Evolutionary conservation across 2,113 vertebrate genomes (phyloP).

Genomic region (Oryzias woworae): DNA sequence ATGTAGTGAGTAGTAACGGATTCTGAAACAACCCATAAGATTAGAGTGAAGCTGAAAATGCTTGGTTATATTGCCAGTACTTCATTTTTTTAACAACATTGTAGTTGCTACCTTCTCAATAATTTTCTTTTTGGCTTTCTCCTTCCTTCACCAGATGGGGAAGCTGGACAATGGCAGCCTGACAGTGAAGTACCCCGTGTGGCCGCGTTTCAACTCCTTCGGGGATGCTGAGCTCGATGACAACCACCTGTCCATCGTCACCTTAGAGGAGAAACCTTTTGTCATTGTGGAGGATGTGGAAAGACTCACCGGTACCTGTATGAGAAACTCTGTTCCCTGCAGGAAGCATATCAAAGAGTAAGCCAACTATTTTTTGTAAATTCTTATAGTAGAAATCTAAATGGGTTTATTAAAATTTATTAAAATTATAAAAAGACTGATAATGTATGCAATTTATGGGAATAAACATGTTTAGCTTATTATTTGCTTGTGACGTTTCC

Average conservation of each 20-base stretch:
- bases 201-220: constrained; percentile 94
- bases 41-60: too few relatives aligned
- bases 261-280: constrained; percentile 97
- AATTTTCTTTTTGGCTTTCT: neutral
- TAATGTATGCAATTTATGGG: too few relatives aligned
- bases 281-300: constrained; percentile 97
- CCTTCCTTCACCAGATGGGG: constrained; percentile 83
- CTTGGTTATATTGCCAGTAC: neutral
- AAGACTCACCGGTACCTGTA: constrained; percentile 92
- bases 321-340: constrained; percentile 95
- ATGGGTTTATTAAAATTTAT: too few relatives aligned
- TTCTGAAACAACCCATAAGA: too few relatives aligned
- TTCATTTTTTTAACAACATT: constrained; percentile 9
- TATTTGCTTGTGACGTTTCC: too few relatives aligned
- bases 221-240: constrained; percentile 90
- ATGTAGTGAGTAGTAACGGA: too few relatives aligned
- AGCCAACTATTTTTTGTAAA: constrained; percentile 49
- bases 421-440: too few relatives aligned
- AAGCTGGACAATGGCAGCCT: constrained; percentile 94
- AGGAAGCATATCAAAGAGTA: constrained; percentile 95
- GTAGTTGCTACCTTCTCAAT: neutral
- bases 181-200: constrained; percentile 91
- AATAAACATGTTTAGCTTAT: too few relatives aligned
- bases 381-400: too few relatives aligned
- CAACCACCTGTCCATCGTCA: constrained; percentile 96